Conservation (phyloP, 2,888 invertebrate genomes). For the Lasioglossum zephyrum region DNA sequence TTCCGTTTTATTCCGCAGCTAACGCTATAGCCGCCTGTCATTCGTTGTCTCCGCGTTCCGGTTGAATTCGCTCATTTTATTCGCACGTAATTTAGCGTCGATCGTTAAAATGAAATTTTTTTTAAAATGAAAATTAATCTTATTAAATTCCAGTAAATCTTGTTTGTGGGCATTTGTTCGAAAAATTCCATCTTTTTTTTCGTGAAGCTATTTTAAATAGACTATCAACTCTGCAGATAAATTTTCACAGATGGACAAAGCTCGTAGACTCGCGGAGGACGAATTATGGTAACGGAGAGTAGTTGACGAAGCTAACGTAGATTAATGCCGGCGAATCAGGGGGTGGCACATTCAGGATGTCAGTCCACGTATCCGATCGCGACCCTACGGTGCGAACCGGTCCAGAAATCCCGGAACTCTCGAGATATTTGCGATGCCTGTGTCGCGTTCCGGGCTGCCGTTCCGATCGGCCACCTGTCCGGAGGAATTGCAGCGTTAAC, state of each 20-base stretch:
- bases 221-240: background rate
- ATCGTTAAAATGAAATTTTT: background rate
- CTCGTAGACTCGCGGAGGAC: background rate
- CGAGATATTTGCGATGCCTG: slow-evolving; percentile 38
- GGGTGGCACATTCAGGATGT: background rate
- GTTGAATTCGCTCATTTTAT: background rate
- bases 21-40: background rate
- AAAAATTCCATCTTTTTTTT: too few relatives aligned
- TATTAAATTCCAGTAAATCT: too few relatives aligned
- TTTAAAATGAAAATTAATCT: background rate
- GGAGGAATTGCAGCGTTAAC: slow-evolving; percentile 81
- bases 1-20: background rate
- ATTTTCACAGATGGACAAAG: background rate
- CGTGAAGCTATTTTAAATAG: too few relatives aligned
- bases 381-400: background rate
- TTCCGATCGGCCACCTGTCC: slow-evolving; percentile 80
- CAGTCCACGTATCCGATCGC: background rate
- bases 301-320: background rate
- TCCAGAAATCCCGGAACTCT: slow-evolving; percentile 39
- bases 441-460: slow-evolving; percentile 41
- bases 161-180: too few relatives aligned
- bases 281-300: background rate
- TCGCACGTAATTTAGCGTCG: background rate
- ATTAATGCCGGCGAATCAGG: background rate
- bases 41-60: background rate